Evolutionary conservation across 2,113 vertebrate species (phyloP).

Genomic region (Trinectes maculatus): DNA sequence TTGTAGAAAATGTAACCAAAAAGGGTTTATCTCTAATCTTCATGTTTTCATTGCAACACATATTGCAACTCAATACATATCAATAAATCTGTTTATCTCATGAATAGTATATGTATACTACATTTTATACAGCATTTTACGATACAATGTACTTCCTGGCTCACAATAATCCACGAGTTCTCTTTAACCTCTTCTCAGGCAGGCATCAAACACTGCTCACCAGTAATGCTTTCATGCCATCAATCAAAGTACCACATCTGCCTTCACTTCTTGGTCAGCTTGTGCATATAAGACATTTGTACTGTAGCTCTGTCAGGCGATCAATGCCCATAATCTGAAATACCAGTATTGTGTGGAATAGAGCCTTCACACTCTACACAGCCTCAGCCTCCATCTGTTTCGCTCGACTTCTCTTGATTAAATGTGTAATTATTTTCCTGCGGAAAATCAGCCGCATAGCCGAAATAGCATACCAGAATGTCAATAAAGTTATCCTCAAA

Average conservation of each 20-base stretch:
- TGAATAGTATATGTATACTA: background rate
- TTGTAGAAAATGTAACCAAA: too few relatives aligned
- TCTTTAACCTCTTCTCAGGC: background rate
- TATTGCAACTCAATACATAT: background rate
- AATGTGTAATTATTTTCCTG: background rate
- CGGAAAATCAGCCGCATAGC: conserved; percentile 1
- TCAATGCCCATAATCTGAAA: background rate
- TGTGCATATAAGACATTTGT: conserved; percentile 1
- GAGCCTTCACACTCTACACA: background rate
- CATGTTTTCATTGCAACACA: background rate
- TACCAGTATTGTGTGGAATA: background rate
- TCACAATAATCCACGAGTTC: background rate
- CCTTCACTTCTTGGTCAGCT: background rate
- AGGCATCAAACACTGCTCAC: background rate
- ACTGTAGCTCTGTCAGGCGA: background rate
- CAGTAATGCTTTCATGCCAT: background rate
- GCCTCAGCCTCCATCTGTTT: conserved; percentile 1
- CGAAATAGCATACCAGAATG: background rate
- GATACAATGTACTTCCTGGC: background rate
- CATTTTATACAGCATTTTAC: too few relatives aligned
- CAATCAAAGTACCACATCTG: conserved; percentile 1
- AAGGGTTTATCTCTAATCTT: too few relatives aligned
- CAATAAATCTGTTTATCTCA: background rate
- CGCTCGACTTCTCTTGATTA: background rate
- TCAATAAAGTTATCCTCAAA: background rate